Base-by-base conservation (phyloP, 1,140 invertebrate genomes). In the Lucilia sericata region DNA sequence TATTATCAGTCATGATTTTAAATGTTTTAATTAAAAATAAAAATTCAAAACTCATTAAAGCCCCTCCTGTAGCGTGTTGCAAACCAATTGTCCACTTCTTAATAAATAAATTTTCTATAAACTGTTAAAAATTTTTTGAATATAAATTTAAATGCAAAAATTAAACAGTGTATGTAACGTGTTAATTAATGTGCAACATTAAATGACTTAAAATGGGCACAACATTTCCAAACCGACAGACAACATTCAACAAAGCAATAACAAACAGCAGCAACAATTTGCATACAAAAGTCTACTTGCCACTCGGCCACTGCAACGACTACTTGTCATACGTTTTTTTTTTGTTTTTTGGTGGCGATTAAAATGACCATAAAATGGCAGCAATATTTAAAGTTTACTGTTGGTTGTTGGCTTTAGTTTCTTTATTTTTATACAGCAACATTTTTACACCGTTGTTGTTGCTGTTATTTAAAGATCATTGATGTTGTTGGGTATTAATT, bases 181-280 rank as follows among this genome's bases (percentile, higher is more conserved):
- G 51, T 82, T 82, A 82, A 82, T 82, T 82, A 82, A 82, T 82
- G 82, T 74, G 82, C 82, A 82, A 82, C 82, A 82, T 82, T 82
- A 82, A 80, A 80, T 80, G 42, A n/a, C 76, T 51, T 80, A 49
- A 80, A 80, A 80, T 25, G 42, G n/a, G 19, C 76, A 19, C 75
- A 78, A 10, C 76, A 49, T 8, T n/a, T 13, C 19, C 36, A 8
- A 36, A 4, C 36, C 3, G 36, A 17, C 49, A 51, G 3, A 51
- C 10, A 51, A 51, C 51, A 55, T 14, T 14, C 51, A 55, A 55
- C 51, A 42, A 42, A 42, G 7, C 42, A 42, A 42, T 10, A 42
- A 42, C 42, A 42, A 42, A 42, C 42, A 17, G 55, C 55, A n/a
- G 55, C 55, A 60, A 60, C 14, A 30, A 60, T 60, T 60, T 60